Evolutionary conservation across 2,888 invertebrate species (phyloP), one percentile per base, ranked within the genome.

Genomic region (Phanerotoma sp.): DNA sequence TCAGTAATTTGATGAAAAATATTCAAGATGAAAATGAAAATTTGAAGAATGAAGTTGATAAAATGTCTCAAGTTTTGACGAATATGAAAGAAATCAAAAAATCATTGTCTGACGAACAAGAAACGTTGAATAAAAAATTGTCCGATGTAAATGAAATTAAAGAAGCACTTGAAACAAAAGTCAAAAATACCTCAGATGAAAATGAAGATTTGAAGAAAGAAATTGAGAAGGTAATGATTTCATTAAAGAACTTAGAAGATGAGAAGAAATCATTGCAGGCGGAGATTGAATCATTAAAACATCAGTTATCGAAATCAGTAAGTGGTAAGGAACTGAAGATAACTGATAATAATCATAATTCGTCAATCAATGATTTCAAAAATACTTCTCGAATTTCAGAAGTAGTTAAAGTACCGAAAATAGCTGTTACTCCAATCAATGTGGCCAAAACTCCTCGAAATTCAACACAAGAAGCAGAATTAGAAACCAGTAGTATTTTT

Each of bases 401-500:
- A 30, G 30, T 49, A 16, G n/a, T n/a, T n/a, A 49, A 51, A 42
- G 18, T 35, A 37, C 11, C 37, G 3, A 47, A 16, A 15, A 37
- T 37, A 5, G 3, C 16, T 4, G 25, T 21, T 13, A 5, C 37
- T 4, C 4, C 13, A 2, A n/a, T 4, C 4, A 20, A 20, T 5
- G 16, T 7, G 25, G 35, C 37, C n/a, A 25, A 37, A n/a, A 3
- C 28, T 25, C 32, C 50, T 3, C 37, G 15, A 10, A 28, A 32
- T 7, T 16, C 30, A 3, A 37, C 41, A 11, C 38, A 47, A 10
- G 15, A 59, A 16, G 62, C 65, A 5, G 59, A 25, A 25, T 9
- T 63, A 16, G 67, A 71, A 22, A 64, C 62, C 1, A 68, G 66
- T 37, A 70, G 70, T 51, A 68, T 70, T 42, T 70, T 72, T 51